Evolutionary conservation across 2,113 vertebrate genomes (phyloP), one percentile per base, ranked within the genome.

Genomic region (Dunckerocampus dactyliophorus): DNA sequence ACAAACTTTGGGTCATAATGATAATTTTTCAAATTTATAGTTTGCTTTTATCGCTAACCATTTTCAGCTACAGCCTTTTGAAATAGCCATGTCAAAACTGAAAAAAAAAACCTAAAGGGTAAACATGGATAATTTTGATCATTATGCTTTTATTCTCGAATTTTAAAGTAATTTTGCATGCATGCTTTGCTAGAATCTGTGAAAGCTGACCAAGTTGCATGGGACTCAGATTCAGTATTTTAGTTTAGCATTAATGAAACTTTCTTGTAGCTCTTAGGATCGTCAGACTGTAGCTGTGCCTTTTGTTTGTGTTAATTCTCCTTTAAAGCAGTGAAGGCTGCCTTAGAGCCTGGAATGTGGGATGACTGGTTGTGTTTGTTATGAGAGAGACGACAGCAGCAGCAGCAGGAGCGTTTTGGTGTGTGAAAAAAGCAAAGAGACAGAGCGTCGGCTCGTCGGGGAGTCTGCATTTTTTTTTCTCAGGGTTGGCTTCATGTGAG

Each of bases 331-430:
- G 28, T 74, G 63, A 74, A 63, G 72, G 74, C 59, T 68, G 71
- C 75, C 75, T 72, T 77, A 12, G 56, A 62, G 51, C 63, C 15
- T 68, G 87, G 90, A 92, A 92, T 92, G 88, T 75, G 59, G 87
- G 73, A 69, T 47, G 77, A 89, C 91, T 78, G 77, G 90, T 90
- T 84, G 47, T 82, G 75, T 86, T 80, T 85, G 74, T 74, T 80
- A 65, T 84, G 57, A 75, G 54, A 48, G 31, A 55, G 71, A 53
- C 24, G 24, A 28, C 61, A 67, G 72, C 59, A 65, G 19, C 70
- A 48, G 71, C 62, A 59, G 56, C 71, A 50, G 63, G 69, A 55
- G 55, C 59, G 62, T 79, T 66, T 76, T 49, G 62, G 31, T 39
- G n/a, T 55, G 65, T 64, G 70, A 56, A 59, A 75, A 71, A 72